A percentile compares a stretch with the other conserved stretches of the same genome.
These are phyloP conservation scores for Hippocampus abdominalis DNA, from an alignment of 2,113 vertebrate species.

Conservation along the genomic window DNA sequence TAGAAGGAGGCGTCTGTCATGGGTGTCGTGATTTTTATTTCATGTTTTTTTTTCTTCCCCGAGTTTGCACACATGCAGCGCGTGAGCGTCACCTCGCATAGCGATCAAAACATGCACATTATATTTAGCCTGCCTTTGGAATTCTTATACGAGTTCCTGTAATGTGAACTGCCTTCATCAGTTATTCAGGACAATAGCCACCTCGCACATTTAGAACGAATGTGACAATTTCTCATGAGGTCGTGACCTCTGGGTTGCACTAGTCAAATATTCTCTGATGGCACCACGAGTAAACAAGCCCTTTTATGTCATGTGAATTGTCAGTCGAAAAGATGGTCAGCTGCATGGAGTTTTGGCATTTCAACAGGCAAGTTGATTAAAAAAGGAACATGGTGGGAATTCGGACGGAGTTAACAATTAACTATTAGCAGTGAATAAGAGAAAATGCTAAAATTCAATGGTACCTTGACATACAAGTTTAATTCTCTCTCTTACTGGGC, in stretches of 20 bases:
- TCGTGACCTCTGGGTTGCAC: background rate
- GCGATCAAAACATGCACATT: conserved; percentile 4
- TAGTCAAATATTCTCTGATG: background rate
- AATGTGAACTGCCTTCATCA: background rate
- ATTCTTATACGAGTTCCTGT: background rate
- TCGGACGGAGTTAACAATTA: background rate
- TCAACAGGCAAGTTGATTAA: background rate
- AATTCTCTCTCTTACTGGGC: too few species aligned
- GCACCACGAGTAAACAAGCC: background rate
- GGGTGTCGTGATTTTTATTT: conserved; percentile 38
- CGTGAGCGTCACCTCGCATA: conserved; percentile 3
- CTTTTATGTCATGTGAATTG: background rate
- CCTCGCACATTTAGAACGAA: background rate
- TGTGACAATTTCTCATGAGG: background rate
- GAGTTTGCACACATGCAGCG: conserved; percentile 17
- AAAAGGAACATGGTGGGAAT: background rate
- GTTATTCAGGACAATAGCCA: too few species aligned
- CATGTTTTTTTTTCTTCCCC: background rate
- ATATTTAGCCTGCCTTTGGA: background rate
- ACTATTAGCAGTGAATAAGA: too few species aligned
- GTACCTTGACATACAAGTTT: too few species aligned
- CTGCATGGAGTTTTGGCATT: background rate
- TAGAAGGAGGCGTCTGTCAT: conserved; percentile 35
- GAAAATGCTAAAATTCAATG: too few species aligned
- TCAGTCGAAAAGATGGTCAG: background rate